These are phyloP conservation scores for Pipra filicauda DNA, from an alignment of 2,113 vertebrate genomes.

Conservation along the genomic window DNA sequence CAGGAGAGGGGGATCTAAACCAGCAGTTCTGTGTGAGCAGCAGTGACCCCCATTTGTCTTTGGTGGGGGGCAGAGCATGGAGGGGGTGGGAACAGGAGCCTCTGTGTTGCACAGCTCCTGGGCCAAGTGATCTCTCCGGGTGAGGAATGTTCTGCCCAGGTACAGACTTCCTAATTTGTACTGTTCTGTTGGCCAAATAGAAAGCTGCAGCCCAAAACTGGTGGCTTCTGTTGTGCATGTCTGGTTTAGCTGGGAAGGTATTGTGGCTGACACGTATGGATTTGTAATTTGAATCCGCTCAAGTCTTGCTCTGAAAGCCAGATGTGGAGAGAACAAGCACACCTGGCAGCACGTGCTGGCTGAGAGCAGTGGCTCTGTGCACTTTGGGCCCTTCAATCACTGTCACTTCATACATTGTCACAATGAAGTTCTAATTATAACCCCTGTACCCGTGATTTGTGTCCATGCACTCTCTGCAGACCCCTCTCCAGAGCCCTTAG, in stretches of 20 bases:
- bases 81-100: neutral
- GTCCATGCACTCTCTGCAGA: neutral
- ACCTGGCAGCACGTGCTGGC: neutral
- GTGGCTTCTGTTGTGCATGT: neutral
- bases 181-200: neutral
- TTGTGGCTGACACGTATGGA: neutral
- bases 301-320: constrained; percentile 14
- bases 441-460: neutral
- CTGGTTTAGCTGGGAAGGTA: neutral
- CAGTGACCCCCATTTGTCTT: neutral
- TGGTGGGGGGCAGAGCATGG: neutral
- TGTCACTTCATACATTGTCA: neutral
- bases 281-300: neutral
- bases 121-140: neutral
- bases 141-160: neutral
- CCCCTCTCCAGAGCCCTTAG: neutral
- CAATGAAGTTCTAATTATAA: neutral
- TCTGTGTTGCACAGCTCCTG: neutral
- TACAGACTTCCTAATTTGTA: neutral
- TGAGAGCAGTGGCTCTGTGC: neutral
- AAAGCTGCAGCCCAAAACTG: neutral
- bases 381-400: neutral
- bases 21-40: neutral
- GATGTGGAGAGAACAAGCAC: neutral
- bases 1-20: neutral